Evolutionary conservation across 2,113 vertebrate species (phyloP).

Genomic region (Haliaeetus leucogaster): DNA sequence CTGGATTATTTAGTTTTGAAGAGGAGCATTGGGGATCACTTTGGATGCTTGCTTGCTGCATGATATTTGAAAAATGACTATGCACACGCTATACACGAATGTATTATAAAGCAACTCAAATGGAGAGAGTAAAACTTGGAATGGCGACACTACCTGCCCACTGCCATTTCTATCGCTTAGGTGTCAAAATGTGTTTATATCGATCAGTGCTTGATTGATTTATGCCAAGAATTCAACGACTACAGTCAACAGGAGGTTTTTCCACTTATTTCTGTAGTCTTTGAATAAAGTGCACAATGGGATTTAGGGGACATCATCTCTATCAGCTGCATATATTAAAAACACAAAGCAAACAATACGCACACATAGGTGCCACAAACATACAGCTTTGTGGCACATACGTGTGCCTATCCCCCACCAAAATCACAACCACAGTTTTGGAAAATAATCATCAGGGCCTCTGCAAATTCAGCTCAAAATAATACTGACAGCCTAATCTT

Average conservation of each 20-base stretch:
- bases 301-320: not conserved
- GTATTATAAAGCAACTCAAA: not conserved
- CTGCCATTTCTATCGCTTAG: not conserved
- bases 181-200: not conserved
- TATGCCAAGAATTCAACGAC: not conserved
- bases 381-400: not conserved
- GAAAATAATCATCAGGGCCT: not conserved
- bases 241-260: not conserved
- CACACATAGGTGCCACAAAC: not conserved
- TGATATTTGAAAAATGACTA: not conserved
- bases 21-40: not conserved
- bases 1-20: not conserved
- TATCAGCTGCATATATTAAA: not conserved
- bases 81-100: not conserved
- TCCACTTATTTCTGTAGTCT: not conserved
- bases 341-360: fast-evolving
- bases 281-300: not conserved
- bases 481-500: not conserved
- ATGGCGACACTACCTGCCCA: not conserved
- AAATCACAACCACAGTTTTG: not conserved
- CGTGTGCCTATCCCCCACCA: not conserved
- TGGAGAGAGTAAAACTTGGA: not conserved
- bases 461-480: not conserved
- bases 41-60: not conserved
- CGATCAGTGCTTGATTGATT: not conserved